A percentile compares a stretch with the other conserved stretches of the same genome.
Evolutionary conservation across 2,113 vertebrate genomes (phyloP).

Genomic region (Anolis carolinensis): DNA sequence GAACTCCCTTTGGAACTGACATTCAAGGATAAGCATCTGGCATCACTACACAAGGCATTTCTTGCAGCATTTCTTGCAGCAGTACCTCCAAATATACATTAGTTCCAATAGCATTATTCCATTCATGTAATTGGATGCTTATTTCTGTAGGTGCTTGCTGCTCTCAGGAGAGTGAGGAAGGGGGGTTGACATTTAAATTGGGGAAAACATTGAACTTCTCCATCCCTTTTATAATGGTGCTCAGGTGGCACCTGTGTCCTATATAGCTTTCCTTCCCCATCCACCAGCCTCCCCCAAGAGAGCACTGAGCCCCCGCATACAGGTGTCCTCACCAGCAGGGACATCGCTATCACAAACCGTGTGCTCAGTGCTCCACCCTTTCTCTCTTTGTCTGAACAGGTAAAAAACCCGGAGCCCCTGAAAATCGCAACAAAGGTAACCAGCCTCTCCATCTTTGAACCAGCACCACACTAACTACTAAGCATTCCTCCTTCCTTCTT

Average conservation of each 20-base stretch:
- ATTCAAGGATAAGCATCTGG: background rate
- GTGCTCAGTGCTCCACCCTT: conserved; percentile 75
- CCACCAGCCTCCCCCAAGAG: background rate
- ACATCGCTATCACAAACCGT: background rate
- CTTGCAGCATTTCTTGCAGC: background rate
- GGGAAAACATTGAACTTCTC: accelerated
- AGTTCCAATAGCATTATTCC: background rate
- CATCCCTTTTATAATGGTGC: background rate
- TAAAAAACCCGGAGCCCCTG: conserved; percentile 99
- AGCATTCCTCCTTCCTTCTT: conserved; percentile 78
- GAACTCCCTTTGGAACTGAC: background rate
- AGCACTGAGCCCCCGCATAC: conserved; percentile 15
- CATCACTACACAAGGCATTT: background rate
- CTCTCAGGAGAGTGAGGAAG: background rate
- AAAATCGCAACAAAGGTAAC: conserved; percentile 99
- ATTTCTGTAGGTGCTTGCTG: background rate
- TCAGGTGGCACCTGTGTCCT: background rate
- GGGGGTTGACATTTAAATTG: background rate
- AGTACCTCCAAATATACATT: background rate
- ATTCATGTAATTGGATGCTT: background rate
- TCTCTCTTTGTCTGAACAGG: conserved; percentile 97
- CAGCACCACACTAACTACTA: conserved; percentile 82
- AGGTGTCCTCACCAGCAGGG: conserved; percentile 4
- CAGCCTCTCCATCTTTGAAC: conserved; percentile 81
- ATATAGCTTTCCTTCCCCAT: background rate